phyloP scores from a whole-genome alignment of 2,888 invertebrate genomes.

The Smittia sp. region DNA sequence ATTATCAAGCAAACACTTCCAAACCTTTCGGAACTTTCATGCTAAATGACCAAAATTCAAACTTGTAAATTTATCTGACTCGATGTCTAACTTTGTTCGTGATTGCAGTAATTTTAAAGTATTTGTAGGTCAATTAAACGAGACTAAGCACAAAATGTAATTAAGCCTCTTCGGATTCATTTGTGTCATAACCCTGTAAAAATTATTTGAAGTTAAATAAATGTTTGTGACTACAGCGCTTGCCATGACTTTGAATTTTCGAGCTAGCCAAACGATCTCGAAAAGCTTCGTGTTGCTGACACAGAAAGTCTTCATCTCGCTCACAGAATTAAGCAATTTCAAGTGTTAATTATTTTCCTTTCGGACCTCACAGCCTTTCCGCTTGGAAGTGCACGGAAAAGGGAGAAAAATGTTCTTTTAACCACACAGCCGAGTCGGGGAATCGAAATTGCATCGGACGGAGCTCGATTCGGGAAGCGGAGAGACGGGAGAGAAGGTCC shows the following conservation, averaged over 20 bases:
- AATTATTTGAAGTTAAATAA: background rate
- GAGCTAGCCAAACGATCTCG: background rate
- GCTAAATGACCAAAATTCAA: slow-evolving; percentile 19
- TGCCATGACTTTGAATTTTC: background rate
- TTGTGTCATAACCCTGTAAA: background rate
- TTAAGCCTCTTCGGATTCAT: background rate
- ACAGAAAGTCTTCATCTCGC: background rate
- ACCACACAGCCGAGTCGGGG: background rate
- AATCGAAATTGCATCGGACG: slow-evolving; percentile 29
- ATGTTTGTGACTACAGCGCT: slow-evolving; percentile 5
- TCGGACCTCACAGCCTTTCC: slow-evolving; percentile 12
- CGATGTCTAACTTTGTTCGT: background rate
- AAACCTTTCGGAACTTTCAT: background rate
- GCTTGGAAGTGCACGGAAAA: no score
- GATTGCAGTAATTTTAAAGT: background rate
- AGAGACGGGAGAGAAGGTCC: background rate
- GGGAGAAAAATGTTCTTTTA: background rate
- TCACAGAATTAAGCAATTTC: slow-evolving; percentile 35
- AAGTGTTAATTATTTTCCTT: slow-evolving; percentile 36
- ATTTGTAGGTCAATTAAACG: background rate
- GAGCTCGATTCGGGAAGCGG: slow-evolving; percentile 7
- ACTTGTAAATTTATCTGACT: background rate
- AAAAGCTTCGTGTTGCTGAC: background rate
- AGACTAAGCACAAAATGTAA: background rate
- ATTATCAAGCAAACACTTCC: background rate